Conservation (phyloP, 2,113 vertebrate genomes). For the Gymnarchus niloticus region DNA sequence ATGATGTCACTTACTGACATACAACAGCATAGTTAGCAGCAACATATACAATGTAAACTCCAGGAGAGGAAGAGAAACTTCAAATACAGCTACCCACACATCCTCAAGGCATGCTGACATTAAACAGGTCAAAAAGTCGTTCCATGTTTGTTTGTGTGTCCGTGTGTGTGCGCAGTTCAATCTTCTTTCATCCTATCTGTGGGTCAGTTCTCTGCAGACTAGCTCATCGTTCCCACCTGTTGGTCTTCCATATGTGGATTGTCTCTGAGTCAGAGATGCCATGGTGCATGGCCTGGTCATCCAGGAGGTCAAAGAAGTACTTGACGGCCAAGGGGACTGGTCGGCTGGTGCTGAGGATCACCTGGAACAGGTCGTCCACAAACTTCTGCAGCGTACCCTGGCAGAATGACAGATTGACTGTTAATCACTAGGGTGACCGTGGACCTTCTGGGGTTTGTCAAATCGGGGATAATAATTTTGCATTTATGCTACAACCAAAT, state of each 20-base stretch:
- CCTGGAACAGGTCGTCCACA: conserved; percentile 93
- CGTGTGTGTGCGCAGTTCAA: neutral
- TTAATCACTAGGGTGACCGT: neutral
- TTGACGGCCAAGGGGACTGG: conserved; percentile 90
- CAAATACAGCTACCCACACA: neutral
- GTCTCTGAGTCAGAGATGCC: conserved; percentile 87
- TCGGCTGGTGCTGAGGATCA: conserved; percentile 89
- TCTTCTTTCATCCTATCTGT: neutral
- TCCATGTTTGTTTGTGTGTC: no score
- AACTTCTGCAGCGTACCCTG: conserved; percentile 97
- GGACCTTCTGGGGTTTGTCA: neutral
- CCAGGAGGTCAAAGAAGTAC: conserved; percentile 94
- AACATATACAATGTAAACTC: neutral
- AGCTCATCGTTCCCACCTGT: conserved; percentile 67
- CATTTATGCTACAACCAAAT: neutral
- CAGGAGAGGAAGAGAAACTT: neutral
- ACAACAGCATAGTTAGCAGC: no score
- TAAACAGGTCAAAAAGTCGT: neutral
- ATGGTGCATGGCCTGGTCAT: conserved; percentile 84
- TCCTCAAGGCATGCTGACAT: neutral
- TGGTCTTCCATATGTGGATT: conserved; percentile 98
- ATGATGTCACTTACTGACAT: neutral
- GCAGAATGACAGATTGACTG: neutral
- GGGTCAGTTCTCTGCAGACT: neutral
- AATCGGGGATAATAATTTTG: neutral